phyloP scores from a whole-genome alignment of 2,113 vertebrate species.

The Corythaeola cristata region DNA sequence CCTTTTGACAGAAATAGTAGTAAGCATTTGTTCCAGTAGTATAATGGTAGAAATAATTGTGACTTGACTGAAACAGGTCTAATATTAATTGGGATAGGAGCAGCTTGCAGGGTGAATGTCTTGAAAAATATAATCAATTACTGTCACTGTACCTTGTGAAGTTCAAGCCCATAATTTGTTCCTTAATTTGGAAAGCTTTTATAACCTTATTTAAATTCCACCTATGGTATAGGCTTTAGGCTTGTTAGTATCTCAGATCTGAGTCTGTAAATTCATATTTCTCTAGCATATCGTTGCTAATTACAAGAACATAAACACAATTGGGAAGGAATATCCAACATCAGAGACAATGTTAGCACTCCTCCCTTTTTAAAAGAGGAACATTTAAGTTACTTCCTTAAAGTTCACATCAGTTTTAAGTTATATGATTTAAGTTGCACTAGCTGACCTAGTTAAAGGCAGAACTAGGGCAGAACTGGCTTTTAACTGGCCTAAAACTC shows the following conservation, averaged over 20 bases:
- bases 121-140: constrained; percentile 45
- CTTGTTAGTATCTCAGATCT: not conserved
- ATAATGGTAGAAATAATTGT: not conserved
- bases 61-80: not conserved
- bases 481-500: not conserved
- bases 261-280: not conserved
- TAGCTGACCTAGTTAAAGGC: not conserved
- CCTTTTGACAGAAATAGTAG: not conserved
- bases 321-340: not conserved
- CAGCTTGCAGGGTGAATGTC: not conserved
- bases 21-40: not conserved
- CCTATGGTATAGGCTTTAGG: not conserved
- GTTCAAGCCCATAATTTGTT: constrained; percentile 11
- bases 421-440: not conserved
- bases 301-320: not conserved
- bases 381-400: not conserved
- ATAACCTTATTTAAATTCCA: constrained; percentile 17
- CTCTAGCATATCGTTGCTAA: not conserved
- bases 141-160: not conserved
- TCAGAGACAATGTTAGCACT: not conserved
- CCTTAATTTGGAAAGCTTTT: constrained; percentile 14
- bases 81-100: constrained; percentile 29
- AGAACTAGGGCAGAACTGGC: not conserved
- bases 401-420: not conserved
- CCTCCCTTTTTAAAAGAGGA: not conserved